These are phyloP conservation scores for Phocoena sinus DNA, from an alignment of 2,113 vertebrate species.

Conservation along the genomic window DNA sequence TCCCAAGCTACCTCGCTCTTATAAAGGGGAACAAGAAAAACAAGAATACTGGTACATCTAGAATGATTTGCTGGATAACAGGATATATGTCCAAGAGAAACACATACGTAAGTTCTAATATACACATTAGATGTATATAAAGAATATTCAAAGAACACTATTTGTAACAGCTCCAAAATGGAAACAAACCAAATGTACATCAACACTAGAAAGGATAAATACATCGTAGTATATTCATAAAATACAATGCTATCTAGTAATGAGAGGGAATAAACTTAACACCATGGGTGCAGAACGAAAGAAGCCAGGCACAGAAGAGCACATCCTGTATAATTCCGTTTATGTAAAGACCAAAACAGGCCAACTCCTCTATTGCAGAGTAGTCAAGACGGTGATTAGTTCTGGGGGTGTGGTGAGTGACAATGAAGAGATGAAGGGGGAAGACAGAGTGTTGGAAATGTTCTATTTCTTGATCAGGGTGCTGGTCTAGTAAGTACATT, in stretches of 20 bases:
- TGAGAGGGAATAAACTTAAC: neutral
- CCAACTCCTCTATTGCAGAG: neutral
- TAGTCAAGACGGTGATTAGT: neutral
- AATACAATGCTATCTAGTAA: neutral
- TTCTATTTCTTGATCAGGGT: neutral
- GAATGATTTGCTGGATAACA: neutral
- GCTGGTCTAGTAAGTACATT: neutral
- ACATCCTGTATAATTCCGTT: neutral
- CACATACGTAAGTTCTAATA: neutral
- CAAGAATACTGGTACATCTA: neutral
- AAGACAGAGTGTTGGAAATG: neutral
- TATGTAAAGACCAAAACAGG: neutral
- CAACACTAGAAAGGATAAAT: neutral
- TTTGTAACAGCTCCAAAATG: neutral
- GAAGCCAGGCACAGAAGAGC: neutral
- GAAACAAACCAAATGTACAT: neutral
- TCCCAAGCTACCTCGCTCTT: neutral
- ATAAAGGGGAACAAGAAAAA: neutral
- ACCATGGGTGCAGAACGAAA: neutral
- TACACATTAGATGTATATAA: neutral
- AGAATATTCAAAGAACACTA: neutral
- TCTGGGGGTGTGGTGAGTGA: neutral
- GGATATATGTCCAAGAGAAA: neutral
- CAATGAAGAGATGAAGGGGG: neutral
- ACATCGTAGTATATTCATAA: neutral